Percentiles rank a stretch among this genome's conserved stretches.
These are phyloP conservation scores for Acrobeloides nanus DNA, from an alignment of 2,888 invertebrate species.

Conservation along the genomic window DNA sequence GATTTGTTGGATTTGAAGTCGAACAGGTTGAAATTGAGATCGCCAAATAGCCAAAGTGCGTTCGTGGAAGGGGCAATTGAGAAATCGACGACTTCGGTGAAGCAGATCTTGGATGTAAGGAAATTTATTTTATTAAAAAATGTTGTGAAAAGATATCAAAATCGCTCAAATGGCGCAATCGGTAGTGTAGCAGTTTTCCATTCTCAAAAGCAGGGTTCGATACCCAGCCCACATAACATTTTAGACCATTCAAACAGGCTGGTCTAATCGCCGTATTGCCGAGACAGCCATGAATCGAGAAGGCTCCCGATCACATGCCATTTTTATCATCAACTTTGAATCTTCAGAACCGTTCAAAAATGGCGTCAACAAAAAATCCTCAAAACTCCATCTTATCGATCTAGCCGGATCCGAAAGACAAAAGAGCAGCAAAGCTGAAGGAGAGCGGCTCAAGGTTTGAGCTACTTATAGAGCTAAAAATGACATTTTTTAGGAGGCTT, in stretches of 20 bases:
- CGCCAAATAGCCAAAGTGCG: no score
- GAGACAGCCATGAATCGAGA: slow-evolving; percentile 57
- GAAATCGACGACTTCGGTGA: no score
- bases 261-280: slow-evolving; percentile 55
- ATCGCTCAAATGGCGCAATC: no score
- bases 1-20: slow-evolving; percentile 31
- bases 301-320: slow-evolving; percentile 56
- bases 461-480: background rate
- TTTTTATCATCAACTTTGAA: slow-evolving; percentile 52
- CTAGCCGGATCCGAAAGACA: slow-evolving; percentile 57
- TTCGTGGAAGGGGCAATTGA: no score
- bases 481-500: slow-evolving; percentile 53
- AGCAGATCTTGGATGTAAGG: no score
- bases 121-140: no score
- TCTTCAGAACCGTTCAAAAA: slow-evolving; percentile 47
- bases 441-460: slow-evolving; percentile 54
- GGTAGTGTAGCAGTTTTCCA: no score
- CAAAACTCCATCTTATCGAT: slow-evolving; percentile 58
- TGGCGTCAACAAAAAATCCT: slow-evolving; percentile 47
- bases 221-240: no score
- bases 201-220: no score
- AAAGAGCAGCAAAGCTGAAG: slow-evolving; percentile 54
- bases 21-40: no score
- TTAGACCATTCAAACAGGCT: no score
- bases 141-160: no score